phyloP scores from a whole-genome alignment of 2,888 invertebrate species.

The Cataglyphis rosenhaueri region DNA sequence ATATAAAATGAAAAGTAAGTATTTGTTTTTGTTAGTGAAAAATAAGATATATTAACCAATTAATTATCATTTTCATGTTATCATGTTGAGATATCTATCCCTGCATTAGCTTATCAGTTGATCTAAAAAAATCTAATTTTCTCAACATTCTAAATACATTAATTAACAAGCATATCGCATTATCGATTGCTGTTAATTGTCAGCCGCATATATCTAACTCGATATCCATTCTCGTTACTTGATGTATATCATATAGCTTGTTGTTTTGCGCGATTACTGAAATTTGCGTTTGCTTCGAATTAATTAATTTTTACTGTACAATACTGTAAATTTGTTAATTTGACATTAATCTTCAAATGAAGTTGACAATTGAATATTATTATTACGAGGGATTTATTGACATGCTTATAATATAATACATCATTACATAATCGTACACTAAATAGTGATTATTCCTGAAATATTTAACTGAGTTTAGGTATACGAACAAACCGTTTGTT shows the following conservation, averaged over 20 bases:
- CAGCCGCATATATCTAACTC: not conserved
- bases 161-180: not conserved
- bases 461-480: not conserved
- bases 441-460: conserved; percentile 3
- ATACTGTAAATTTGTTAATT: not conserved
- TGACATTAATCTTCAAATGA: conserved; percentile 1
- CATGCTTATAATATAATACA: not conserved
- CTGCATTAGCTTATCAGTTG: not conserved
- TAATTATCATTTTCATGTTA: not conserved
- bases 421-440: not conserved
- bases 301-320: not conserved
- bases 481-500: not conserved
- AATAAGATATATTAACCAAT: not conserved
- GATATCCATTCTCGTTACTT: not conserved
- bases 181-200: conserved; percentile 14
- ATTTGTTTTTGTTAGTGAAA: not conserved
- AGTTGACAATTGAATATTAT: not conserved
- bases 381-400: not conserved
- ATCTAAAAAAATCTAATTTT: not conserved
- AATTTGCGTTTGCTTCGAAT: not conserved
- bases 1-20: not conserved
- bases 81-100: not conserved
- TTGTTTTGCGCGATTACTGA: not conserved
- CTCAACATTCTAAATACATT: not conserved
- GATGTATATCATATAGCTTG: not conserved